Conservation (phyloP, 2,113 vertebrate genomes). For the Andinoacara biseriatus region DNA sequence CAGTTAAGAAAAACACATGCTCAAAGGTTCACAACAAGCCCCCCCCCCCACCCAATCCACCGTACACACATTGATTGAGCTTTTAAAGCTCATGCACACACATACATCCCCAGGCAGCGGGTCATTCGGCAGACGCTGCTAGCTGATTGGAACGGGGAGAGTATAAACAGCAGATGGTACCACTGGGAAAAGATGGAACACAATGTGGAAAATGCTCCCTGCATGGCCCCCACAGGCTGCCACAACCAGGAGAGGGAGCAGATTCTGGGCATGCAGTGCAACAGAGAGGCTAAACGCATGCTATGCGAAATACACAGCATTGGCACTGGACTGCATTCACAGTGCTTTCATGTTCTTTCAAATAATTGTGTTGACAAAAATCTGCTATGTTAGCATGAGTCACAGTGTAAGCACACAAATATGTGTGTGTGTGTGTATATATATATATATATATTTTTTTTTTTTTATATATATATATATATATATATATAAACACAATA, state of each 20-base stretch:
- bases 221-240: conserved; percentile 66
- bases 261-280: conserved; percentile 63
- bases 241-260: conserved; percentile 66
- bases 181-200: conserved; percentile 77
- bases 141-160: conserved; percentile 70
- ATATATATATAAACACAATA: no score
- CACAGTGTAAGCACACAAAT: not conserved
- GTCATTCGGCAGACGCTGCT: conserved; percentile 70
- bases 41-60: not conserved
- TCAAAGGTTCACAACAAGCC: conserved; percentile 16
- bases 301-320: conserved; percentile 24
- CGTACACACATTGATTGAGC: conserved; percentile 26
- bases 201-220: conserved; percentile 75
- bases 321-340: not conserved
- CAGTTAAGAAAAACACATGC: conserved; percentile 34
- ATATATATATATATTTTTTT: no score
- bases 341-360: not conserved
- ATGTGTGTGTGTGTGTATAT: no score
- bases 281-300: conserved; percentile 53
- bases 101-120: conserved; percentile 66
- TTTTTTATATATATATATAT: no score
- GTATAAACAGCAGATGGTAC: conserved; percentile 83
- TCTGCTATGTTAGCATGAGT: not conserved
- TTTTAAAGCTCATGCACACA: conserved; percentile 32
- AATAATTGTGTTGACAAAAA: not conserved